phyloP scores from a whole-genome alignment of 2,113 vertebrate genomes.

The Anoura caudifer region DNA sequence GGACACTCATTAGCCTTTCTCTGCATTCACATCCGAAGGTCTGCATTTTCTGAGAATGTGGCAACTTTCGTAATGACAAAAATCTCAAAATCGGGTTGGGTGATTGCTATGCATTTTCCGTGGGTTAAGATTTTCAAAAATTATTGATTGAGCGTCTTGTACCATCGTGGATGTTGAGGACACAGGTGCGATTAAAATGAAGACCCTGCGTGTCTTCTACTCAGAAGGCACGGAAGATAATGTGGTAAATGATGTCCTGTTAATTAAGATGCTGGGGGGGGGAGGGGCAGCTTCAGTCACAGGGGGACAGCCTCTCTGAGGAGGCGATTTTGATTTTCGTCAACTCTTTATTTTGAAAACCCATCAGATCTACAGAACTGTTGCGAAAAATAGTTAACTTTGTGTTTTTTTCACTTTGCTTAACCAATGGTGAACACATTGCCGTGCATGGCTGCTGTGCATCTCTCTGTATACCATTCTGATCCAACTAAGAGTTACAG shows the following conservation, averaged over 20 bases:
- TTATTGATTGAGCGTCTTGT: not conserved
- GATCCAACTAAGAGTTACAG: not conserved
- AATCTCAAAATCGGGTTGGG: not conserved
- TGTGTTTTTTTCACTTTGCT: not conserved
- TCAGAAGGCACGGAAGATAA: not conserved
- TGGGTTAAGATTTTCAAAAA: not conserved
- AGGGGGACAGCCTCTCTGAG: not conserved
- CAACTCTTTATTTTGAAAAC: not conserved
- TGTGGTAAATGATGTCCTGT: not conserved
- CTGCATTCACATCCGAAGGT: not conserved
- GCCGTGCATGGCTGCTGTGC: fast-evolving
- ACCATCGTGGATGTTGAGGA: not conserved
- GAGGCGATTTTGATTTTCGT: not conserved
- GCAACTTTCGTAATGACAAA: not conserved
- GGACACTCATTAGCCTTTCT: not conserved
- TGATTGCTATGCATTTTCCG: not conserved
- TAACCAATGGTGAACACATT: not conserved
- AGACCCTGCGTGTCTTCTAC: not conserved
- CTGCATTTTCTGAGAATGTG: not conserved
- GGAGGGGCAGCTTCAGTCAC: fast-evolving
- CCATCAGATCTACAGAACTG: not conserved
- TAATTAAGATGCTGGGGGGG: fast-evolving
- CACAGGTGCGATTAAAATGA: not conserved
- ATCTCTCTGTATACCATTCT: not conserved
- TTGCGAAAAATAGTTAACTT: not conserved